These are phyloP conservation scores for Microvelia longipes DNA, from an alignment of 1,140 invertebrate genomes.

Conservation along the genomic window DNA sequence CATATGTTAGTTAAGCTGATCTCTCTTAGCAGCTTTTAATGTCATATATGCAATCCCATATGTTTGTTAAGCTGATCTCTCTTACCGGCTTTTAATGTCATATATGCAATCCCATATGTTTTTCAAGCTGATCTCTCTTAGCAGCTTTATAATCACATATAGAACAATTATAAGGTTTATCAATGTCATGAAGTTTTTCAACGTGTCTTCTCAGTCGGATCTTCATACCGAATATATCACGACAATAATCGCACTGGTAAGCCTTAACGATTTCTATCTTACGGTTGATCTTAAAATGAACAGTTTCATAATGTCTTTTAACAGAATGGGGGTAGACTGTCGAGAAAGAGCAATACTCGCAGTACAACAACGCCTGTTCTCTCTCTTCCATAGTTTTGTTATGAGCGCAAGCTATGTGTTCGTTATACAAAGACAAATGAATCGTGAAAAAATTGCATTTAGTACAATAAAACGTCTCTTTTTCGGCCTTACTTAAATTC, in stretches of 20 bases:
- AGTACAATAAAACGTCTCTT: not conserved
- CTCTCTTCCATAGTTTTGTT: not conserved
- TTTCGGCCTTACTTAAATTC: too few species aligned
- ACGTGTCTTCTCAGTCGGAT: not conserved
- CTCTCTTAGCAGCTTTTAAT: too few species aligned
- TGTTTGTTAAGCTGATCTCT: too few species aligned
- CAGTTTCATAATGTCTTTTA: not conserved
- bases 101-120: not conserved
- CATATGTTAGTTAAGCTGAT: too few species aligned
- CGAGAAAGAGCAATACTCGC: not conserved
- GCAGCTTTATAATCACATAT: not conserved
- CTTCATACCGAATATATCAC: not conserved
- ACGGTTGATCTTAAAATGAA: not conserved
- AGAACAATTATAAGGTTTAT: not conserved
- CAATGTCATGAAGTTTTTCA: not conserved
- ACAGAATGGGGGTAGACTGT: not conserved
- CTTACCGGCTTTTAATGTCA: too few species aligned
- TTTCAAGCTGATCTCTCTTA: not conserved
- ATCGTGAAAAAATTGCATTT: not conserved
- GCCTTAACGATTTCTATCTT: not conserved
- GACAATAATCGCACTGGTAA: not conserved
- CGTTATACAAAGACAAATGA: not conserved
- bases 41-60: too few species aligned
- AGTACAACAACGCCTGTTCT: not conserved
- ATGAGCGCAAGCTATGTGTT: not conserved